Conservation (phyloP, 1,140 invertebrate genomes). For the Littorina saxatilis region DNA sequence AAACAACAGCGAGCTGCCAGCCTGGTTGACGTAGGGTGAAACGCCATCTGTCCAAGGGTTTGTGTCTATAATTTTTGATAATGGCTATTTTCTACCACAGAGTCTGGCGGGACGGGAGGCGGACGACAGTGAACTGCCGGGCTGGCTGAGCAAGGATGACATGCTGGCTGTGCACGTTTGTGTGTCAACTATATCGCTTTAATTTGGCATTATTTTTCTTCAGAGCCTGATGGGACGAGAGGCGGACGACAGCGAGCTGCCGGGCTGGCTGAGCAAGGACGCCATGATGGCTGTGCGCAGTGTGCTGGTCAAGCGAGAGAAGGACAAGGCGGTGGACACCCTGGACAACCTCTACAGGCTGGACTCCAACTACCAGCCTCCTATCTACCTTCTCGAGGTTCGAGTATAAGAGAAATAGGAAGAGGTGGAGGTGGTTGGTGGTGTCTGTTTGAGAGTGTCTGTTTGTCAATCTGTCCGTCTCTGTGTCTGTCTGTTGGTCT, state of each 20-base stretch:
- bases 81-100: too few species aligned
- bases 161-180: conserved; percentile 36
- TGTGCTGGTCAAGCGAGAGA: conserved; percentile 39
- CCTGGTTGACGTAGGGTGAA: too few species aligned
- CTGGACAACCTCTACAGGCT: conserved; percentile 53
- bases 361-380: conserved; percentile 49
- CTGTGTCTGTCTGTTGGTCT: too few species aligned
- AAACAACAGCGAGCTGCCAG: too few species aligned
- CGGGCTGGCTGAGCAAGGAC: conserved; percentile 40
- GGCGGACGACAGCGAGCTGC: conserved; percentile 41
- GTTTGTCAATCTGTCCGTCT: too few species aligned
- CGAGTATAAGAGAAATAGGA: too few species aligned
- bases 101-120: conserved; percentile 38
- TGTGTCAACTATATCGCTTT: too few species aligned
- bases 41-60: too few species aligned
- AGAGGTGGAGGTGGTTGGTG: too few species aligned
- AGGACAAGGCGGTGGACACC: conserved; percentile 40
- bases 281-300: conserved; percentile 41
- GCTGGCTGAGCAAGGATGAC: conserved; percentile 42
- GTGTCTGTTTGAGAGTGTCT: too few species aligned
- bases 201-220: too few species aligned
- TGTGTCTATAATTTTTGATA: too few species aligned
- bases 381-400: conserved; percentile 50
- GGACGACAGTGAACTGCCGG: conserved; percentile 43
- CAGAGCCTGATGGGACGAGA: conserved; percentile 41